A percentile compares a stretch with the other conserved stretches of the same genome.
Conservation (phyloP, 2,797 vertebrate species). For the Enteromius argenteus region DNA sequence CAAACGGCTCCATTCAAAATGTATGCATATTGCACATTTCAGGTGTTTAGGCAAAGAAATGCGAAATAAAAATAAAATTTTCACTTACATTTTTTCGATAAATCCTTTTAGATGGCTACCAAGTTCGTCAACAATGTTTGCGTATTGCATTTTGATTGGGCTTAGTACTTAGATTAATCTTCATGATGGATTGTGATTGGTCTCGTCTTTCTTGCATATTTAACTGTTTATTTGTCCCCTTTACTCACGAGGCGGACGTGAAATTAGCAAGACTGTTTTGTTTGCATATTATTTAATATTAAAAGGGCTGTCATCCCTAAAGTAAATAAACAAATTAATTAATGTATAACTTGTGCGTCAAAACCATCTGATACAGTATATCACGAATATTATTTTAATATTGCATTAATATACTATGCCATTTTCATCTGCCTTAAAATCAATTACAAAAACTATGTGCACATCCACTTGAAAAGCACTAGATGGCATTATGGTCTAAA, state of each 20-base stretch:
- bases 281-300: neutral
- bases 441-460: neutral
- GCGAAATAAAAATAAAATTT: neutral
- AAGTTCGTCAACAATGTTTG: neutral
- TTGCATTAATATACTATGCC: neutral
- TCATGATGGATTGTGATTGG: neutral
- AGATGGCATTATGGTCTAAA: slow-evolving; percentile 9
- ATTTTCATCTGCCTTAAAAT: neutral
- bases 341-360: neutral
- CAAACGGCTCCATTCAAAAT: neutral
- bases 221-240: neutral
- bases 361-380: neutral
- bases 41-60: neutral
- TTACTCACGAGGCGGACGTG: neutral
- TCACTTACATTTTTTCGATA: too few relatives aligned
- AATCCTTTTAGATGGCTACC: too few relatives aligned
- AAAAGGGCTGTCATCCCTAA: neutral
- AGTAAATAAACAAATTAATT: neutral
- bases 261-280: neutral
- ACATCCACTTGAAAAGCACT: neutral
- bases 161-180: neutral
- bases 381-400: neutral
- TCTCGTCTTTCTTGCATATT: neutral
- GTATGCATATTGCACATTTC: neutral
- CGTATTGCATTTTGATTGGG: neutral